These are phyloP conservation scores for Patella pellucida DNA, from an alignment of 2,888 invertebrate genomes.

Conservation along the genomic window DNA sequence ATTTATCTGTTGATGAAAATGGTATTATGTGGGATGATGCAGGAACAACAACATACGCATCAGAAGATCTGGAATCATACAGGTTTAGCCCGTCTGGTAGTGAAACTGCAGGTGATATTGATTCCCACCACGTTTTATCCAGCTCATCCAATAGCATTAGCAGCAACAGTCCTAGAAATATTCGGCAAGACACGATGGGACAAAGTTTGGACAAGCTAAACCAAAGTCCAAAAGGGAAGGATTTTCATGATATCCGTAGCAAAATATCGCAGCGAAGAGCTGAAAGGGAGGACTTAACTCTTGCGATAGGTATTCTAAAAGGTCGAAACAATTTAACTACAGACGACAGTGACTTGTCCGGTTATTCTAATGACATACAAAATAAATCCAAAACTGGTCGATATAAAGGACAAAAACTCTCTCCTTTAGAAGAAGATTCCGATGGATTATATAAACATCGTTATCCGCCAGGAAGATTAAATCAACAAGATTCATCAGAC, in stretches of 20 bases:
- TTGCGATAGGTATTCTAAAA: neutral
- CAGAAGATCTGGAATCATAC: conserved; percentile 43
- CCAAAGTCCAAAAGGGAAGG: neutral
- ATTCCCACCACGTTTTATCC: conserved; percentile 27
- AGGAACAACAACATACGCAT: conserved; percentile 36
- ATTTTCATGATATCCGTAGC: neutral
- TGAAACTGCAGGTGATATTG: conserved; percentile 41
- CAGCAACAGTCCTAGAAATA: neutral
- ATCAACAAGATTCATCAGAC: neutral
- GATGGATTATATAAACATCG: no score
- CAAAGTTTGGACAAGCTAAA: neutral
- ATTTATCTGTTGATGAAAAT: conserved; percentile 52
- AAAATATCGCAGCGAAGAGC: neutral
- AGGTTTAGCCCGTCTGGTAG: conserved; percentile 47
- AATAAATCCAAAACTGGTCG: neutral
- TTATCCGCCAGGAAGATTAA: neutral
- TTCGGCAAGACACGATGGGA: neutral
- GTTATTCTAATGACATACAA: neutral
- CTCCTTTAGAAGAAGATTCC: neutral
- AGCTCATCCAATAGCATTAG: neutral
- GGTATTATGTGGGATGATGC: conserved; percentile 55
- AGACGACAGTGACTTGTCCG: neutral
- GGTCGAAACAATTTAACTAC: neutral
- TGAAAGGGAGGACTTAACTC: neutral
- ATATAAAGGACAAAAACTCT: neutral